Evolutionary conservation across 2,888 invertebrate genomes (phyloP), one percentile per base, ranked within the genome.

Genomic region (Petrophora chlorosata): DNA sequence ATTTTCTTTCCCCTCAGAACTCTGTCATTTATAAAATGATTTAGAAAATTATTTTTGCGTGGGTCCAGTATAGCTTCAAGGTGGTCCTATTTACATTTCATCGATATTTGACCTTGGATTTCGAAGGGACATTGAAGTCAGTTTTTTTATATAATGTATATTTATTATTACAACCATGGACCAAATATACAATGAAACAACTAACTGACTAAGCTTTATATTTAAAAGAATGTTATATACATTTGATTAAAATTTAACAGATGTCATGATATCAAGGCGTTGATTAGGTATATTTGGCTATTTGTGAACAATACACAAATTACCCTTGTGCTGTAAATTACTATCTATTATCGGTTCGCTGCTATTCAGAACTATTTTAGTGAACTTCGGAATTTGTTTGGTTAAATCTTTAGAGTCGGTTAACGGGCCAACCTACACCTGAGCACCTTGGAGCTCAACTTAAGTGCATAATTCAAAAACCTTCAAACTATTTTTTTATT

Each of bases 201-300:
- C n/a, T n/a, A n/a, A n/a, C n/a, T n/a, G n/a, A n/a, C n/a, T n/a
- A n/a, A n/a, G n/a, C n/a, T n/a, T n/a, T n/a, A n/a, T n/a, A n/a
- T n/a, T n/a, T n/a, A n/a, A n/a, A n/a, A n/a, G n/a, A n/a, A n/a
- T n/a, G n/a, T n/a, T n/a, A n/a, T n/a, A 23, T 23, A 4, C 8
- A 25, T 5, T 9, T 25, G 25, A n/a, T n/a, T 28, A 7, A 28
- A 28, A 13, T 28, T 28, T 28, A 13, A 28, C 28, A 28, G 13
- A 10, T 42, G 9, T 43, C n/a, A 16, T 39, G 46, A 47, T 52
- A 46, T 47, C 52, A 52, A 52, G 47, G 47, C 8, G 10, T 33
- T 28, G 17, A 8, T 9, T 4, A 16, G 7, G n/a, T 8, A 5
- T 14, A 10, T 14, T 23, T 23, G 12, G 9, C 2, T 30, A n/a